Conservation (phyloP, 1,140 invertebrate species). For the Penaeus vannamei region DNA sequence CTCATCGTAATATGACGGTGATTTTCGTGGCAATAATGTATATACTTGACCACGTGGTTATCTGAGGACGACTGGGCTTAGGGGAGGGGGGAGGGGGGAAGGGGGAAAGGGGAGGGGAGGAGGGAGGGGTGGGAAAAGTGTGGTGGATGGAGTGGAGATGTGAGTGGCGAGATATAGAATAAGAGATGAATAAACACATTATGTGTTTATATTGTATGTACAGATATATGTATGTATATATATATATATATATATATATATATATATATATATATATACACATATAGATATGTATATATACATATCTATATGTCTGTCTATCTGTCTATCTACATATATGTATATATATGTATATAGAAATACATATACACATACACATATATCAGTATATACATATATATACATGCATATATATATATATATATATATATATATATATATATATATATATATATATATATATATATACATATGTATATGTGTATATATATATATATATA, state of each 20-base stretch:
- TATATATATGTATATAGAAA: not conserved
- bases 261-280: too few species aligned
- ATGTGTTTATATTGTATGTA: too few species aligned
- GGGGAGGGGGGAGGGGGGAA: not conserved
- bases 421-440: slow-evolving; percentile 21
- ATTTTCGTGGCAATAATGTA: too few species aligned
- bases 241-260: too few species aligned
- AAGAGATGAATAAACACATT: not conserved
- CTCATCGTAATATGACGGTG: too few species aligned
- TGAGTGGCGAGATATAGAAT: not conserved
- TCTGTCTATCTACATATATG: not conserved
- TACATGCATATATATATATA: slow-evolving; percentile 20
- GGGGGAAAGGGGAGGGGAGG: not conserved
- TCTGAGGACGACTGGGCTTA: not conserved
- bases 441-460: not conserved
- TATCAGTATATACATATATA: not conserved
- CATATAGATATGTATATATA: not conserved
- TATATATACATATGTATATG: not conserved
- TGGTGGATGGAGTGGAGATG: not conserved
- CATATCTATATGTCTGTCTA: not conserved
- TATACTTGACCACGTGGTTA: too few species aligned
- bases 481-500: not conserved
- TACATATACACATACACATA: not conserved
- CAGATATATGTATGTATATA: too few species aligned
- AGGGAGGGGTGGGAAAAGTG: not conserved